Base-by-base conservation (phyloP, 2,113 vertebrate species). In the Macaca mulatta region DNA sequence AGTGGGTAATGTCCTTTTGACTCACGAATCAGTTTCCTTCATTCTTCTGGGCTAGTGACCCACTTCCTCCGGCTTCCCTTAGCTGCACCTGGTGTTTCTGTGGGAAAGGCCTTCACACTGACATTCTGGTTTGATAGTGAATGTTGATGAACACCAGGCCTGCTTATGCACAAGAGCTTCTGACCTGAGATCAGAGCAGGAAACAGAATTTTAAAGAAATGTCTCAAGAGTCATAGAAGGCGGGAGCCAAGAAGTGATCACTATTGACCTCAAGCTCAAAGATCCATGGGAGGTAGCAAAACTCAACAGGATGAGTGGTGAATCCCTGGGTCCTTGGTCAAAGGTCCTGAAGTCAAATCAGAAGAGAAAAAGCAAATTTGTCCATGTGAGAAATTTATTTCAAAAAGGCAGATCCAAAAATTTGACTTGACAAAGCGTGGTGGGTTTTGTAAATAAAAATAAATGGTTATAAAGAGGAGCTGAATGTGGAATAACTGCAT, bases 31-130 rank as follows among this genome's bases (percentile, higher is more conserved):
- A 38, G 55, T 93, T 98, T 98, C 45, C 90, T 52, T 8, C 75
- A 69, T 72, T 96, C 97, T 96, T 89, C 97, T 93, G 74, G 70
- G 40, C 83, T 40, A 83, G 75, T 93, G 69, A 96, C 78, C 93
- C 20, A 48, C 32, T 80, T 96, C 74, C 67, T 64, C 25, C 72
- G 55, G 7, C 43, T 16, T 94, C 96, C 82, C 52, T 79, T n/a
- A 96, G n/a, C 14, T 90, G 35, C 30, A 35, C 72, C 3, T 87
- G 27, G 32, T 94, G 10, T 64, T 94, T 61, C 80, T 94, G 89
- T 91, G 32, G 43, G 84, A 83, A 67, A 96, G 74, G 45, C 25
- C 74, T n/a, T 96, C 52, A 22, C 9, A 35, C 52, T 79, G 48
- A 55, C 30, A 3, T 83, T 79, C 59, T 94, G 61, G 4, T 81